A percentile compares a stretch with the other conserved stretches of the same genome.
phyloP scores from a whole-genome alignment of 2,888 invertebrate species.

The Beris chalybata region DNA sequence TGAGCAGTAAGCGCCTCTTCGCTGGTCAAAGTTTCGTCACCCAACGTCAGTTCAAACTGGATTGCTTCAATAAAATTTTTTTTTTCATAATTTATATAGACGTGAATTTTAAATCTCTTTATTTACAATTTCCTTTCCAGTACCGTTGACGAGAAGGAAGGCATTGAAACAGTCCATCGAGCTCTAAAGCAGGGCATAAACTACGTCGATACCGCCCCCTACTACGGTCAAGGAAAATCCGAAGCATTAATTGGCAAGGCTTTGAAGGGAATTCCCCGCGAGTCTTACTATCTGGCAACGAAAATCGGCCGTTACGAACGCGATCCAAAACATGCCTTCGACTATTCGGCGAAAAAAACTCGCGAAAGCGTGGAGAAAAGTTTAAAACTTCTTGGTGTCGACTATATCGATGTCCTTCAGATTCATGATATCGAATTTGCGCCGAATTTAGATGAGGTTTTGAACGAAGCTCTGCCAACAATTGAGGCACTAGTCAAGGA shows the following conservation, averaged over 20 bases:
- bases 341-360: constrained; percentile 74
- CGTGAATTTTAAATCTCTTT: no score
- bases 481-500: constrained; percentile 68
- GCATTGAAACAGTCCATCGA: constrained; percentile 65
- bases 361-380: constrained; percentile 71
- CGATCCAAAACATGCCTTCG: constrained; percentile 71
- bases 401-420: constrained; percentile 85
- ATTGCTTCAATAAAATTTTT: not conserved
- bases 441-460: constrained; percentile 66
- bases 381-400: constrained; percentile 67
- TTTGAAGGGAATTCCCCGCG: constrained; percentile 70
- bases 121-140: constrained; percentile 53
- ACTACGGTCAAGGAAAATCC: constrained; percentile 83
- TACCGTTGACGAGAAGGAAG: constrained; percentile 63
- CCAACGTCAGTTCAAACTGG: not conserved
- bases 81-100: no score
- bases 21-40: no score
- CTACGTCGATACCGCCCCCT: constrained; percentile 84
- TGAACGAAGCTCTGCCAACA: constrained; percentile 80
- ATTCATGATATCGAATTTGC: constrained; percentile 86
- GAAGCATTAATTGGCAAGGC: constrained; percentile 80
- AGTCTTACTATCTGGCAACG: constrained; percentile 78
- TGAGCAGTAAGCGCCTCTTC: no score
- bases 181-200: constrained; percentile 77
- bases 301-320: constrained; percentile 82